Evolutionary conservation across 2,797 vertebrate genomes (phyloP).

Genomic region (Liparis tanakae): DNA sequence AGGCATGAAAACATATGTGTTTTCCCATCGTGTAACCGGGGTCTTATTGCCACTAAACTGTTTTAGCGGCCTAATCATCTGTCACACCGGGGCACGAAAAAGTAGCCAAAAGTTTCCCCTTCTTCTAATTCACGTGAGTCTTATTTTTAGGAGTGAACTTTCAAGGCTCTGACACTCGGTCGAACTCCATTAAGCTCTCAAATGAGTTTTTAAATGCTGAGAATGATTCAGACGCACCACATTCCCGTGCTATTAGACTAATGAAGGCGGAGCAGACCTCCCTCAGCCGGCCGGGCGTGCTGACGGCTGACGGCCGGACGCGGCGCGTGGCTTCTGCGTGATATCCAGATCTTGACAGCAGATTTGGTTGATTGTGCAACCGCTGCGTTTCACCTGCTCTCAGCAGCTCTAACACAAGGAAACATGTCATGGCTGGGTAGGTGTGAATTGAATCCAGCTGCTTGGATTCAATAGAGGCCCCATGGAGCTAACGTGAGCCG

Average conservation of each 20-base stretch:
- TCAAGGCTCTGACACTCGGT: conserved; percentile 52
- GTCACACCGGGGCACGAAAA: conserved; percentile 52
- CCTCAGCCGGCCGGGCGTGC: conserved; percentile 12
- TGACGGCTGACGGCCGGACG: conserved; percentile 28
- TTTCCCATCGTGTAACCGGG: too few relatives aligned
- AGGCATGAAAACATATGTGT: too few relatives aligned
- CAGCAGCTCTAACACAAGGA: conserved; percentile 61
- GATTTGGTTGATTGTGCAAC: conserved; percentile 46
- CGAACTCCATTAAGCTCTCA: conserved; percentile 70
- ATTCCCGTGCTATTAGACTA: conserved; percentile 55
- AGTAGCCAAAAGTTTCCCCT: conserved; percentile 44
- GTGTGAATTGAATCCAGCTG: conserved; percentile 79
- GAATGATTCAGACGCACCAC: conserved; percentile 62
- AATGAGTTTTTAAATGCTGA: conserved; percentile 73
- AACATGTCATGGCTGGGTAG: conserved; percentile 78
- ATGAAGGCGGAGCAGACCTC: conserved; percentile 37
- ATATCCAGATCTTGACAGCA: conserved; percentile 61
- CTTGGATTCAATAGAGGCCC: conserved; percentile 79
- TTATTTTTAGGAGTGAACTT: conserved; percentile 66
- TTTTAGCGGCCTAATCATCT: conserved; percentile 62
- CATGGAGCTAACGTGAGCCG: conserved; percentile 77
- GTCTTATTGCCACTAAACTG: conserved; percentile 34
- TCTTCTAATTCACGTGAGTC: conserved; percentile 44
- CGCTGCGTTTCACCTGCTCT: conserved; percentile 65
- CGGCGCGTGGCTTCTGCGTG: conserved; percentile 12